Conservation (phyloP, 2,888 invertebrate genomes). For the Aphodius sticticus region DNA sequence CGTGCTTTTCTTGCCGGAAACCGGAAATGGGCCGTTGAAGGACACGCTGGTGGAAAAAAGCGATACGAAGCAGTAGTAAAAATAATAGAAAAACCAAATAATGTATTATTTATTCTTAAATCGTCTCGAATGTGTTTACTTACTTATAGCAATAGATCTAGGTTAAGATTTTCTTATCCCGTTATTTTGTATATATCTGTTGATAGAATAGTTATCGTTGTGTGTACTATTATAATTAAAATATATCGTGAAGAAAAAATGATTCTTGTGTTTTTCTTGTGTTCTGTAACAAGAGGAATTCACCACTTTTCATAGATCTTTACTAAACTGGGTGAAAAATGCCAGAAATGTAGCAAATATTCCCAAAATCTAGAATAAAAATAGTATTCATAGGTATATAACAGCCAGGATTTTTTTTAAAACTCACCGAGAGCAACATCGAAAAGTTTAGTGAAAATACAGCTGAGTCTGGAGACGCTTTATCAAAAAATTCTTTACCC, state of each 20-base stretch:
- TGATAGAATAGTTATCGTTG: not conserved
- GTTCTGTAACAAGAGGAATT: not conserved
- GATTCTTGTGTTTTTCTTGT: not conserved
- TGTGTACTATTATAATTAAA: not conserved
- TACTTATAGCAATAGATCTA: not conserved
- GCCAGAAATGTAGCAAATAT: conserved; percentile 34
- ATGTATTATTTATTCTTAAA: not conserved
- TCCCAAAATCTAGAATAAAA: conserved; percentile 33
- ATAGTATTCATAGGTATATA: not conserved
- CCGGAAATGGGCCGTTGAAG: conserved; percentile 65
- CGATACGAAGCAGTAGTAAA: conserved; percentile 27
- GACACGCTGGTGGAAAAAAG: conserved; percentile 49
- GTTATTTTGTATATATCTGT: not conserved
- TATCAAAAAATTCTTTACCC: conserved; percentile 17
- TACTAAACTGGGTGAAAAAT: conserved; percentile 33
- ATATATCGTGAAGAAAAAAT: not conserved
- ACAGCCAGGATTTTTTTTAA: not conserved
- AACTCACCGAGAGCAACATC: conserved; percentile 28
- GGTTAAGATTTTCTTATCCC: not conserved
- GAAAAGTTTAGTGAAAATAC: conserved; percentile 29
- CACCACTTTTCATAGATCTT: conserved; percentile 24
- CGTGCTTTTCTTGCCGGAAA: conserved; percentile 80
- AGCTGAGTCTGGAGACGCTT: conserved; percentile 10
- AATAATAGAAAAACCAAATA: not conserved
- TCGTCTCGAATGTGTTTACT: not conserved